These are phyloP conservation scores for Thymelicus sylvestris DNA, from an alignment of 2,888 invertebrate species.

Conservation along the genomic window DNA sequence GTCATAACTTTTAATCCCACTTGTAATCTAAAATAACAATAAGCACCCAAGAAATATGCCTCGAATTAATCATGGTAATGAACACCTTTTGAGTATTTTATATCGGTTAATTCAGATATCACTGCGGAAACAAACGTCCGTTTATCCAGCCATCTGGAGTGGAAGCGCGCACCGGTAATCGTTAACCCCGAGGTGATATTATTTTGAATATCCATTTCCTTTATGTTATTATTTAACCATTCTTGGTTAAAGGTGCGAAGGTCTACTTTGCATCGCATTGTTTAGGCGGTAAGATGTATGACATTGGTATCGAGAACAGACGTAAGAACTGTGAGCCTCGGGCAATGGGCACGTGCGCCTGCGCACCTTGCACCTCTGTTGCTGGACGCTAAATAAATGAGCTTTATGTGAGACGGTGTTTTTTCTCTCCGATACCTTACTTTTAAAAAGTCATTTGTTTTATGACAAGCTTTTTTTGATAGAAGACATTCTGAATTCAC, in stretches of 20 bases:
- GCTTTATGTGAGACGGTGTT: slow-evolving; percentile 8
- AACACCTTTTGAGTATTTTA: slow-evolving; percentile 83
- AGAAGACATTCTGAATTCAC: not conserved
- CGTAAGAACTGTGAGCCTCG: slow-evolving; percentile 62
- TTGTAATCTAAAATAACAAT: slow-evolving; percentile 15
- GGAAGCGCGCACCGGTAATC: slow-evolving; percentile 83
- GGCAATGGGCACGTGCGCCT: slow-evolving; percentile 79
- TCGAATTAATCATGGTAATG: slow-evolving; percentile 84
- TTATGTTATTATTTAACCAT: slow-evolving; percentile 76
- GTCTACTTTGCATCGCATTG: slow-evolving; percentile 63
- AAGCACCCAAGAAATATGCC: slow-evolving; percentile 67
- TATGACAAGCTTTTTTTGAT: not conserved
- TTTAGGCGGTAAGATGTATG: slow-evolving; percentile 78
- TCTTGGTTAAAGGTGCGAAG: slow-evolving; percentile 71
- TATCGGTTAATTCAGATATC: slow-evolving; percentile 85
- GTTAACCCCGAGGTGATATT: slow-evolving; percentile 85
- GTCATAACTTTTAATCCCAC: not conserved
- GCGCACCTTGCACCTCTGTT: slow-evolving; percentile 79
- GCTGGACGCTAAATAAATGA: slow-evolving; percentile 63
- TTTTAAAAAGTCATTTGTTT: not conserved
- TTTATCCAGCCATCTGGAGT: slow-evolving; percentile 82
- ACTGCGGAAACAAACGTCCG: slow-evolving; percentile 85
- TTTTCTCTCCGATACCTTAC: not conserved
- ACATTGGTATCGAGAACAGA: slow-evolving; percentile 81
- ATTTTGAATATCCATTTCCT: slow-evolving; percentile 83